phyloP scores from a whole-genome alignment of 2,797 vertebrate species.

The Chaetophractus vellerosus region DNA sequence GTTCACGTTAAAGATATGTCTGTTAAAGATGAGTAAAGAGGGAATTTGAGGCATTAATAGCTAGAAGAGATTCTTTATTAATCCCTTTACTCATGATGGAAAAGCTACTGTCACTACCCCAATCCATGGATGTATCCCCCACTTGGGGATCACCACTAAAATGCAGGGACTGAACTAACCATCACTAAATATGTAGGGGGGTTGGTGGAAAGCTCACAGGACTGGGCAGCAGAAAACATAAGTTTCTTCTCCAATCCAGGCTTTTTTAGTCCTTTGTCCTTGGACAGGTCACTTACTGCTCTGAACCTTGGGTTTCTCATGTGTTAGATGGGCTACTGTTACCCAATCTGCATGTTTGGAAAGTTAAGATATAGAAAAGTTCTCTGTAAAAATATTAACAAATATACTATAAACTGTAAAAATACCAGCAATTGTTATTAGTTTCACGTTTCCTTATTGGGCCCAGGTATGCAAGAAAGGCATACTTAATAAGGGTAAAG shows the following conservation, averaged over 20 bases:
- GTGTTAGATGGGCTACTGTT: not conserved
- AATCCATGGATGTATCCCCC: not conserved
- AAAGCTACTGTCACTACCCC: not conserved
- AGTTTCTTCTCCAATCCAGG: not conserved
- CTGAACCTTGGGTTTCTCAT: not conserved
- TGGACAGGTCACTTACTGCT: fast-evolving
- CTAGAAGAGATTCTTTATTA: not conserved
- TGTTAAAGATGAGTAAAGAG: not conserved
- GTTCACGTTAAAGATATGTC: no score
- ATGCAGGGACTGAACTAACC: not conserved
- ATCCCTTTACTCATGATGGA: not conserved
- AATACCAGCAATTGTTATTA: not conserved
- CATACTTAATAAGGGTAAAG: not conserved
- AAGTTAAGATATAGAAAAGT: not conserved
- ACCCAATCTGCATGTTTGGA: not conserved
- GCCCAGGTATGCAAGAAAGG: not conserved
- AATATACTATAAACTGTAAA: not conserved
- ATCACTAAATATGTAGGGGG: not conserved
- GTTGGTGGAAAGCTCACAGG: not conserved
- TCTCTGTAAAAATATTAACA: not conserved
- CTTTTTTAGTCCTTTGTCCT: not conserved
- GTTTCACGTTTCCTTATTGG: not conserved
- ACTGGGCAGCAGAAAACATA: not conserved
- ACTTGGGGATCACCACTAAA: not conserved
- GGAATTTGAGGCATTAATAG: not conserved